Evolutionary conservation across 2,888 invertebrate species (phyloP).

Genomic region (Cinara cedri): DNA sequence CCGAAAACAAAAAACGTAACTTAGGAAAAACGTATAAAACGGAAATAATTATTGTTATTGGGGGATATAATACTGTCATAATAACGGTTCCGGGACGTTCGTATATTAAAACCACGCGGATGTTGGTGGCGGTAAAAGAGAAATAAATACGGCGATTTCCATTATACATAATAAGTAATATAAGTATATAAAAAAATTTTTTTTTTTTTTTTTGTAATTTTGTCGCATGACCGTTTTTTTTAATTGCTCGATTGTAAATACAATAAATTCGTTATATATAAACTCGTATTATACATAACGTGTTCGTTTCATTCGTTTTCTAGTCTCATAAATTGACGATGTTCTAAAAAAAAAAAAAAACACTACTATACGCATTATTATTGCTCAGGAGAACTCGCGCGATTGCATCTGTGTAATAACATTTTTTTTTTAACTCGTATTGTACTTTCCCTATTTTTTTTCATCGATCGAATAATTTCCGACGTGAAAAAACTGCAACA

Average conservation of each 20-base stretch:
- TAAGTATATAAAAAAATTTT: slow-evolving; percentile 50
- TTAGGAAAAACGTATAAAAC: slow-evolving; percentile 7
- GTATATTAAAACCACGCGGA: slow-evolving; percentile 47
- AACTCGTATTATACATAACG: not conserved
- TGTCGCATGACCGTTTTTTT: not conserved
- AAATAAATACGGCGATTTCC: slow-evolving; percentile 51
- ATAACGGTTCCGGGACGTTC: slow-evolving; percentile 5
- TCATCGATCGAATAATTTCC: slow-evolving; percentile 29
- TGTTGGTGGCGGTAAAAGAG: slow-evolving; percentile 50
- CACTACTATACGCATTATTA: not conserved
- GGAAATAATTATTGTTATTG: slow-evolving; percentile 45
- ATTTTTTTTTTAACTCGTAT: not conserved
- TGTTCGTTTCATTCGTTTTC: not conserved
- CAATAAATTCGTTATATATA: slow-evolving; percentile 31
- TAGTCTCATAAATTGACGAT: slow-evolving; percentile 38
- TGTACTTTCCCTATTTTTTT: slow-evolving; percentile 2
- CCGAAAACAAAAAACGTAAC: slow-evolving; percentile 4
- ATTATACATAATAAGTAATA: slow-evolving; percentile 24
- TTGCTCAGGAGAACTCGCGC: slow-evolving; percentile 34
- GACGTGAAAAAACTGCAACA: slow-evolving; percentile 1
- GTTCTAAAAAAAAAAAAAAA: slow-evolving; percentile 21
- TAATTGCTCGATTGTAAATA: slow-evolving; percentile 49
- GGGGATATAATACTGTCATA: slow-evolving; percentile 17
- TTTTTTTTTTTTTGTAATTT: slow-evolving; percentile 21
- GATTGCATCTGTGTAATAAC: slow-evolving; percentile 4